Conservation (phyloP, 1,140 invertebrate species). For the Pachypsylla venusta region DNA sequence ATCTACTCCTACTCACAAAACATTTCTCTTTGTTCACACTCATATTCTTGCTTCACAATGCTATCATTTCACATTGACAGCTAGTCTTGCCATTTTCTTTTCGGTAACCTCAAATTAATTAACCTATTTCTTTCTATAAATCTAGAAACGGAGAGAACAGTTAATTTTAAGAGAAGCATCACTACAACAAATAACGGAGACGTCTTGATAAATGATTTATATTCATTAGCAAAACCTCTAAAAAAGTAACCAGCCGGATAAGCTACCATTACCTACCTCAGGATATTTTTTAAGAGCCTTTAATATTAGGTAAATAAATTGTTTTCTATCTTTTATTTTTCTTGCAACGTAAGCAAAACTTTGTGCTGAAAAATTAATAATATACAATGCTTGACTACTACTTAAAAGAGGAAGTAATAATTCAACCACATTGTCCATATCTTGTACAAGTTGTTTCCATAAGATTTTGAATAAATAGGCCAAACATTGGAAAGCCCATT, state of each 20-base stretch:
- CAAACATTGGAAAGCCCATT: constrained; percentile 64
- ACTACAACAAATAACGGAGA: too few species aligned
- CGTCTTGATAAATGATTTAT: too few species aligned
- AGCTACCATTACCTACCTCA: constrained; percentile 40
- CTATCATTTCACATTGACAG: too few species aligned
- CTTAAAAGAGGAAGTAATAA: constrained; percentile 57
- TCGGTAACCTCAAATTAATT: too few species aligned
- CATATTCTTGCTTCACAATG: too few species aligned
- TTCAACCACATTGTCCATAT: constrained; percentile 57
- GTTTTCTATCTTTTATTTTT: constrained; percentile 65
- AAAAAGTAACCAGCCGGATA: background rate
- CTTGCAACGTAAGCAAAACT: constrained; percentile 83
- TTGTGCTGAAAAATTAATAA: constrained; percentile 86
- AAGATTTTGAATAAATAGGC: constrained; percentile 81
- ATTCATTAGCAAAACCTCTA: too few species aligned
- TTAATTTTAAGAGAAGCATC: too few species aligned
- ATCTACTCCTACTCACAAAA: too few species aligned
- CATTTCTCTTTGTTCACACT: too few species aligned
- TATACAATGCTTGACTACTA: constrained; percentile 52
- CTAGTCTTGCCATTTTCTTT: too few species aligned
- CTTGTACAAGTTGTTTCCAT: constrained; percentile 62
- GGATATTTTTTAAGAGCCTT: constrained; percentile 44
- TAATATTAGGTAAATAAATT: constrained; percentile 55
- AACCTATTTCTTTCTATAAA: too few species aligned
- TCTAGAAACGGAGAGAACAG: too few species aligned